Evolutionary conservation across 35 echinoderm and acorn worm genomes (phyloP).

Genomic region (Ophioderma brevispina): DNA sequence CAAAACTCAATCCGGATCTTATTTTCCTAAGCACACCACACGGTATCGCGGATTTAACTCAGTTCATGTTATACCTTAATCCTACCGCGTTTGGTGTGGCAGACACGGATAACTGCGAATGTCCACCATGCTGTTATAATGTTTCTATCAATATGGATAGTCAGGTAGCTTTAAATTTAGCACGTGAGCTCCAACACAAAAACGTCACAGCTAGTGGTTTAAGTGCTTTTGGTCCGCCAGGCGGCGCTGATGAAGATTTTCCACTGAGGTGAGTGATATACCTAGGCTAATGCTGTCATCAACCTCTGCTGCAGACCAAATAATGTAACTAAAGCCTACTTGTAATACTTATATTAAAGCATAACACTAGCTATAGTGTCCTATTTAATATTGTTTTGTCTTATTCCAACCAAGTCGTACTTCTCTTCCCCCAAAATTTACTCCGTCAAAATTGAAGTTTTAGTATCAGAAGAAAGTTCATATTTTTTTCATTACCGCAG

Average conservation of each 20-base stretch:
- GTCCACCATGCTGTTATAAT: constrained; percentile 34
- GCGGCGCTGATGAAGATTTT: constrained; percentile 20
- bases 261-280: constrained; percentile 54
- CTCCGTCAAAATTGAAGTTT: no score
- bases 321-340: no score
- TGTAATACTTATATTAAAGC: no score
- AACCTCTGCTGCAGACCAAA: no score
- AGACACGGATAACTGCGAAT: constrained; percentile 49
- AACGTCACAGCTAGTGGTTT: constrained; percentile 15
- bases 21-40: constrained; percentile 64
- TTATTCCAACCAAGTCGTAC: no score
- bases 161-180: not conserved
- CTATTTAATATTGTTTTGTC: no score
- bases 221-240: constrained; percentile 53
- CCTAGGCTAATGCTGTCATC: no score
- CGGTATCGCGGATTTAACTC: constrained; percentile 38
- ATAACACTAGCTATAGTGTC: no score
- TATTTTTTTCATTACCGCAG: no score
- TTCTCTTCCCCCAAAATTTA: no score
- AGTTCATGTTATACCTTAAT: constrained; percentile 49
- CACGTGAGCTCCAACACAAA: not conserved
- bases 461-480: no score
- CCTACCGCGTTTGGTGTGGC: constrained; percentile 20
- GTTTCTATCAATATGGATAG: constrained; percentile 27
- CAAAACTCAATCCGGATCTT: constrained; percentile 31